Base-by-base conservation (phyloP, 2,113 vertebrate genomes). In the Phocoena sinus region DNA sequence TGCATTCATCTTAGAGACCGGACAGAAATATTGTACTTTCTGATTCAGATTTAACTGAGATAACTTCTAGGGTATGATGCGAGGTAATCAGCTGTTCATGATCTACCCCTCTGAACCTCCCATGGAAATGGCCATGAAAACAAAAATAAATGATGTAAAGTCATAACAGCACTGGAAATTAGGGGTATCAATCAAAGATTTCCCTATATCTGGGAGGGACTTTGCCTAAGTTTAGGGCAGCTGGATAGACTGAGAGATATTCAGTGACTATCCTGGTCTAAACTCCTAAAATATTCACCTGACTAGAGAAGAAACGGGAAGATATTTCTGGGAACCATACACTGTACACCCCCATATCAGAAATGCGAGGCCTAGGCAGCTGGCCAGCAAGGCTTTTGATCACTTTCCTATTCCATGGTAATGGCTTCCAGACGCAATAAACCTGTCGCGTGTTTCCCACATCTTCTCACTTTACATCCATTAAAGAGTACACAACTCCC, bases 31-130 rank as follows among this genome's bases (percentile, higher is more conserved):
- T 70, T 77, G 63, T 47, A 67, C 26, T 67, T 94, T 83, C n/a
- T 82, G 20, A 82, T 96, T 92, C 89, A 82, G 56, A 86, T 33
- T 65, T 86, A 94, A 94, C 38, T 41, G 86, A 92, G 79, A 73
- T 76, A 10, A 73, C 92, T 94, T 94, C 67, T 53, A 9, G 50
- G 17, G 20, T 50, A 18, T 63, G 21, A 68, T 50, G 8, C n/a
- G 12, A 31, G 8, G 23, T 38, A 82, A 18, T 15, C 81, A 85
- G 33, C 31, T 38, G 8, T 7, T 11, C 4, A 76, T 53, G 18
- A 76, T 62, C 41, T 26, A 91, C 3, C 1, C 74, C 25, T 76
- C 23, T 23, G 63, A 77, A 21, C 17, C 31, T 62, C 11, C 25
- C 50, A 33, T 6, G 36, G 41, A 95, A 88, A 73, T 28, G 41